Percentiles rank a stretch among this genome's conserved stretches.
phyloP scores from a whole-genome alignment of 2,113 vertebrate species.

The Oreochromis niloticus region DNA sequence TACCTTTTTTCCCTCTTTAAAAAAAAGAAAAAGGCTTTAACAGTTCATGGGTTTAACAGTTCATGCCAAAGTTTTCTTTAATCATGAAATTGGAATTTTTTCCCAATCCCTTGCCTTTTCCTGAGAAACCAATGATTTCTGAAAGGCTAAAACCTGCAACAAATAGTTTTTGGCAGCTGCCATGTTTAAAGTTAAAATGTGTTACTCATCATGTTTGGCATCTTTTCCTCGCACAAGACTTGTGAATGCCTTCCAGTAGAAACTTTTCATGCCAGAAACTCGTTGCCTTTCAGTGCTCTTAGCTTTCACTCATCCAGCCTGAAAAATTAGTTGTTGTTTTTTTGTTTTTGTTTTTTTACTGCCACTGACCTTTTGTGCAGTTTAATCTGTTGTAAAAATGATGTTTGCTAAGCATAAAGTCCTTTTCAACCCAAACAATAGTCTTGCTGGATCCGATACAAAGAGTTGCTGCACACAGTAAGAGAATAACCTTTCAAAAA shows the following conservation, averaged over 20 bases:
- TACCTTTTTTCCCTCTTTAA: neutral
- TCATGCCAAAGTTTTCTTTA: neutral
- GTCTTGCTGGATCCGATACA: neutral
- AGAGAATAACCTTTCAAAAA: slow-evolving; percentile 3
- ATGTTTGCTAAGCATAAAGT: neutral
- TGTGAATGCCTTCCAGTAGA: slow-evolving; percentile 3
- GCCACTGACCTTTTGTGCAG: neutral
- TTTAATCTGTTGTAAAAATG: neutral
- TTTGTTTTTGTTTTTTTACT: neutral
- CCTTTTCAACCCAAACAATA: neutral
- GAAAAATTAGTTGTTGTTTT: neutral
- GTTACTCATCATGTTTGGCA: neutral
- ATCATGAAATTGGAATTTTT: neutral
- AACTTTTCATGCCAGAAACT: neutral
- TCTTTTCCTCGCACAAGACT: neutral
- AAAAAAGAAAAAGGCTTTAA: neutral
- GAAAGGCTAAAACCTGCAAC: neutral
- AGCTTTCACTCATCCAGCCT: neutral
- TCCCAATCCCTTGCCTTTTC: neutral
- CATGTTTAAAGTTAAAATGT: neutral
- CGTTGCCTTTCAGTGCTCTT: neutral
- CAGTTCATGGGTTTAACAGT: neutral
- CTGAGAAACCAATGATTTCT: neutral
- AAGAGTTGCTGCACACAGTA: neutral
- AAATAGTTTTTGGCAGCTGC: neutral